phyloP scores from a whole-genome alignment of 1,140 invertebrate species.

The Neoseiulus cucumeris region DNA sequence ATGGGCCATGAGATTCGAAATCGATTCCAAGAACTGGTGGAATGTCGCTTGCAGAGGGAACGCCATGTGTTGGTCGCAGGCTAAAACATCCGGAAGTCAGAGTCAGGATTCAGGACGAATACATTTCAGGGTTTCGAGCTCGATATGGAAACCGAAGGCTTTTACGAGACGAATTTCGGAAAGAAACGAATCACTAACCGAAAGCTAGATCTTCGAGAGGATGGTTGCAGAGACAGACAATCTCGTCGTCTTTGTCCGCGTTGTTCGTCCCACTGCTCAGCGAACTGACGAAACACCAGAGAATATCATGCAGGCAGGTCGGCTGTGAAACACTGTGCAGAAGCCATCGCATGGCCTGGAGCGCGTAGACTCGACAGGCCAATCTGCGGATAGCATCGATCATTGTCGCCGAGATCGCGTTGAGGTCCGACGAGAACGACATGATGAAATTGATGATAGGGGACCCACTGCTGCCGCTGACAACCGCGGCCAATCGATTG shows the following conservation, averaged over 20 bases:
- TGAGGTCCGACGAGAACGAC: constrained; percentile 33
- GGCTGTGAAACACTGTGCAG: constrained; percentile 73
- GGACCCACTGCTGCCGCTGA: neutral
- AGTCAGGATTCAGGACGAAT: too few relatives aligned
- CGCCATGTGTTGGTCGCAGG: constrained; percentile 33
- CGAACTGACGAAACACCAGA: constrained; percentile 76
- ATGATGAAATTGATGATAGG: constrained; percentile 1
- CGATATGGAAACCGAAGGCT: too few relatives aligned
- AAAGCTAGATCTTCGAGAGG: constrained; percentile 56
- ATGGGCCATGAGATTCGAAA: constrained; percentile 75
- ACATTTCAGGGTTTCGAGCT: too few relatives aligned
- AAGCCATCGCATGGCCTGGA: constrained; percentile 85
- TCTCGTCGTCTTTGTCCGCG: constrained; percentile 18
- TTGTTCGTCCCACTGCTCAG: constrained; percentile 32
- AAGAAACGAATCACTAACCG: too few relatives aligned
- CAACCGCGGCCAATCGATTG: neutral
- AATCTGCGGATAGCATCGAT: constrained; percentile 57
- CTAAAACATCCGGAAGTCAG: constrained; percentile 12
- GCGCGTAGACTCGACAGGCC: constrained; percentile 61
- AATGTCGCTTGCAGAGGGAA: constrained; percentile 58
- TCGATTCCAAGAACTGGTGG: constrained; percentile 67
- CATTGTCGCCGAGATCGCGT: constrained; percentile 56
- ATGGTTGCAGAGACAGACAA: constrained; percentile 46
- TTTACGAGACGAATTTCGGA: too few relatives aligned
- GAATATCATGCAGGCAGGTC: constrained; percentile 67